Base-by-base conservation (phyloP, 2,888 invertebrate genomes). In the Epinotia ramella region DNA sequence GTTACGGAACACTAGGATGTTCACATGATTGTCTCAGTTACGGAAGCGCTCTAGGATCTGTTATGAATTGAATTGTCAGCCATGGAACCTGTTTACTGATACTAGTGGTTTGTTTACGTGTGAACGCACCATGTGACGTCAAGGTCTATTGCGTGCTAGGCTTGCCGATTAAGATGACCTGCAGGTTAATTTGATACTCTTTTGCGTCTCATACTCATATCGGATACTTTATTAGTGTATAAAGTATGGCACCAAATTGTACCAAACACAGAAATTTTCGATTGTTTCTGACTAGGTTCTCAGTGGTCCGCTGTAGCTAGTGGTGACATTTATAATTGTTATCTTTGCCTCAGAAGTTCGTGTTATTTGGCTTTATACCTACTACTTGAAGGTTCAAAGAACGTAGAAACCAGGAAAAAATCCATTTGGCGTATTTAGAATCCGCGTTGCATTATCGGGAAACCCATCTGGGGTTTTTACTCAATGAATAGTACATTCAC, bases 21-120 rank as follows among this genome's bases (percentile, higher is more conserved):
- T 73, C 75, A 20, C 67, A 64, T 33, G 69, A 49, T 60, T 62
- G 46, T 33, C 20, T 70, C 56, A 56, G 68, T 85, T 86, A 85
- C 86, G 86, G 87, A 86, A 85, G 82, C 85, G 84, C 87, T 87
- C 88, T 89, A 91, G 90, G 90, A 91, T 90, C 80, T 88, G 79
- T 82, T 81, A 74, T 83, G 83, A 80, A 86, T 86, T 85, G 79
- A 84, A 82, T 82, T 83, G 81, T 82, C 83, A 75, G 78, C 79
- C 79, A 80, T 80, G 79, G 79, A 89, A 88, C 88, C 85, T 84
- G 88, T 89, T 88, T 85, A 69, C 66, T 75, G 24, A 28, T 28
- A 72, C 62, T 66, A 65, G 40, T 72, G 77, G 79, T 86, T 87
- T 89, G 91, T 89, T 90, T 88, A 89, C 90, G 88, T 88, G 88